Base-by-base conservation (phyloP, 2,113 vertebrate genomes). In the Blennius ocellaris region DNA sequence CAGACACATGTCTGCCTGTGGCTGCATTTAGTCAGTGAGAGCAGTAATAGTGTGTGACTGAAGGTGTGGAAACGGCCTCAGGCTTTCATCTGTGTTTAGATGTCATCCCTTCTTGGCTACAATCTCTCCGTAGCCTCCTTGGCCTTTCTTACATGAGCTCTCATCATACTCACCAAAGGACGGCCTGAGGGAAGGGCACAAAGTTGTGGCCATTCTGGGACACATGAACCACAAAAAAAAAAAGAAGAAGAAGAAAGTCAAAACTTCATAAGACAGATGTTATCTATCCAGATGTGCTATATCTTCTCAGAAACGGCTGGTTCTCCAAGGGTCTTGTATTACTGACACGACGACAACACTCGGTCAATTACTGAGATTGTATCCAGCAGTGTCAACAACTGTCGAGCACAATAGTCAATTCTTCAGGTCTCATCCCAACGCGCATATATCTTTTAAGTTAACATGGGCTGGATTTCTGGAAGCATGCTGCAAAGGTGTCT, bases 21-120 rank as follows among this genome's bases (percentile, higher is more conserved):
- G 88, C 84, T 74, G 70, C 77, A 75, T 91, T 92, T 87, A 90
- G 80, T 21, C 83, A 67, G 89, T 75, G 92, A 87, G 83, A 93
- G 90, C 87, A 87, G 84, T 92, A 92, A 91, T 90, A 83, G 87
- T 83, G 84, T 93, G 84, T 89, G 92, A 93, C 88, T 92, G 82
- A 88, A 92, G 88, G 89, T 93, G 92, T 85, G 77, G 88, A 93
- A 89, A 87, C 17, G 5, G 84, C 90, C 92, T 63, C 36, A 8
- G 86, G 90, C 65, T 81, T 66, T 76, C 73, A 76, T 88, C 76
- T 80, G 85, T 66, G 84, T 85, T 78, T 79, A 75, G 84, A 89
- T 90, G 90, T 89, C 92, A 91, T 68, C 61, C 84, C 80, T 89
- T 81, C 76, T 90, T 74, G 78, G 60, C 63, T 78, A 85, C 82